A percentile compares a stretch with the other conserved stretches of the same genome.
Conservation (phyloP, 2,797 vertebrate species). For the Melanotaenia nigrans region DNA sequence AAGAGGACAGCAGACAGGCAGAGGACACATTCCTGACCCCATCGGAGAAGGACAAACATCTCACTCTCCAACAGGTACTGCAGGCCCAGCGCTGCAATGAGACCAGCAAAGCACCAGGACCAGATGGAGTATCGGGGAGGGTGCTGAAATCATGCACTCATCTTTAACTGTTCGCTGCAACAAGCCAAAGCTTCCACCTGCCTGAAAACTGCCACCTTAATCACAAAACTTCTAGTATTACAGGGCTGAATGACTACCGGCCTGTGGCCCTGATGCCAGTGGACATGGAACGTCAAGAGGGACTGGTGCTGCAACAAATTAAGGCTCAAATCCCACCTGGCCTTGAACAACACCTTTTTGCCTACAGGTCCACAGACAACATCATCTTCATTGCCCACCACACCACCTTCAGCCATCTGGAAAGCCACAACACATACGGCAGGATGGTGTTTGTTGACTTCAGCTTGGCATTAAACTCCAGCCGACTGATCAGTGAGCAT, state of each 20-base stretch:
- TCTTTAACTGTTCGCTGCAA: background rate
- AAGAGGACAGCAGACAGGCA: conserved; percentile 2
- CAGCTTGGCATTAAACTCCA: background rate
- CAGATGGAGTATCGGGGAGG: conserved; percentile 8
- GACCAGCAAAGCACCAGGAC: conserved; percentile 2
- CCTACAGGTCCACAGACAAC: background rate
- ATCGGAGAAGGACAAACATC: background rate
- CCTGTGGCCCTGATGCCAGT: too few species aligned
- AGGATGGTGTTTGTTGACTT: conserved; percentile 9
- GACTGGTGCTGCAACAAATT: background rate
- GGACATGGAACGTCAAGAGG: background rate
- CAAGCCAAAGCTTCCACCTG: background rate
- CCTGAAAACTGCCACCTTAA: too few species aligned
- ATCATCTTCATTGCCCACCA: background rate
- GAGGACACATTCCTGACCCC: conserved; percentile 2
- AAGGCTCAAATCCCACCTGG: conserved; percentile 1
- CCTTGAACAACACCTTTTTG: background rate
- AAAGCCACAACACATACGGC: background rate
- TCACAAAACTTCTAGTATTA: too few species aligned
- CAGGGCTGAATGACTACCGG: too few species aligned
- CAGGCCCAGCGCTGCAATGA: background rate
- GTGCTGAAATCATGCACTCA: background rate
- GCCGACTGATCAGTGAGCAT: background rate
- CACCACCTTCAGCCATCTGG: background rate
- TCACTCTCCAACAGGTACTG: background rate